Conservation (phyloP, 2,113 vertebrate genomes). For the Macquaria ambigua region DNA sequence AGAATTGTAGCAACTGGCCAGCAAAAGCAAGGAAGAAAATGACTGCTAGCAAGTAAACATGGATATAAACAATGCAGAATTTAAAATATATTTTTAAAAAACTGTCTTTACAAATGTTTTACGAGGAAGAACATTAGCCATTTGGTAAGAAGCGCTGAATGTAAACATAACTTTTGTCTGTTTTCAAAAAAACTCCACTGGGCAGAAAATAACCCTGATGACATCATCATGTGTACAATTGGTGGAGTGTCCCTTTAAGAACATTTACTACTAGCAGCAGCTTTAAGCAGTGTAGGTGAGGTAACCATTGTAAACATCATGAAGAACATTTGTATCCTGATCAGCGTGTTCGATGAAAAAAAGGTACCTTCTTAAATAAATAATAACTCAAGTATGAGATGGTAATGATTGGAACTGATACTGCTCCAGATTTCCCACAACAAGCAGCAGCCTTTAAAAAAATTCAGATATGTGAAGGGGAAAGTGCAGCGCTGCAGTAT, state of each 20-base stretch:
- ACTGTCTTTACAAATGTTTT: too few species aligned
- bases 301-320: background rate
- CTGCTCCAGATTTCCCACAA: conserved; percentile 3
- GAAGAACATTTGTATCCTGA: background rate
- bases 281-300: background rate
- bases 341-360: background rate
- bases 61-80: too few species aligned
- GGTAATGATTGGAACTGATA: conserved; percentile 21
- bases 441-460: conserved; percentile 6
- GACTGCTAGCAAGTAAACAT: too few species aligned
- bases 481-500: conserved; percentile 67
- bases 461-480: conserved; percentile 8
- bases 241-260: background rate
- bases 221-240: background rate
- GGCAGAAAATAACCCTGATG: too few species aligned
- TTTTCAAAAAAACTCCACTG: too few species aligned
- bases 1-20: background rate
- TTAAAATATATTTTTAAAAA: too few species aligned
- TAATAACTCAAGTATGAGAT: background rate
- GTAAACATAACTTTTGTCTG: too few species aligned
- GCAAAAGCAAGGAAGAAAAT: too few species aligned
- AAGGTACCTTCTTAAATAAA: conserved; percentile 13
- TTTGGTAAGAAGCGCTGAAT: too few species aligned
- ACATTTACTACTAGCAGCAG: background rate
- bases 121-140: too few species aligned